A percentile compares a stretch with the other conserved stretches of the same genome.
Conservation (phyloP, 1,140 invertebrate genomes). For the Drosophila subobscura region DNA sequence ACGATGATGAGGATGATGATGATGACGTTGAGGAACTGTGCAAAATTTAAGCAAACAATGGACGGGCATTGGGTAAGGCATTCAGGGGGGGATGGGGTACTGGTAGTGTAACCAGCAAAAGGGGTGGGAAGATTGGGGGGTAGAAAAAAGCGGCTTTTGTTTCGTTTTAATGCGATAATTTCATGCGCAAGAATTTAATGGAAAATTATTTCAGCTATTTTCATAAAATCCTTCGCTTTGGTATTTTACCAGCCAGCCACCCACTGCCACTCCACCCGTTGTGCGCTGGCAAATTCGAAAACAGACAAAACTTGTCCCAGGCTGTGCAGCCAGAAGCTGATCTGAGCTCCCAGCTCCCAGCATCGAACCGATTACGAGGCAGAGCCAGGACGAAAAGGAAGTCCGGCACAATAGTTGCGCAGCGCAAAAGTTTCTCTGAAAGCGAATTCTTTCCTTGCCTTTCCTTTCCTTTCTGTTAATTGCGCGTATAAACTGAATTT, state of each 20-base stretch:
- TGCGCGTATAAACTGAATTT: no score
- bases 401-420: no score
- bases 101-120: not conserved
- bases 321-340: not conserved
- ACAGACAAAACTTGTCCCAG: slow-evolving; percentile 42
- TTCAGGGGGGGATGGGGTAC: not conserved
- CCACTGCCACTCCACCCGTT: not conserved
- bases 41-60: slow-evolving; percentile 79
- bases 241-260: slow-evolving; percentile 25
- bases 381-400: no score
- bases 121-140: not conserved
- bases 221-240: slow-evolving; percentile 63
- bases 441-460: no score
- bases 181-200: slow-evolving; percentile 74
- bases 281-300: slow-evolving; percentile 19
- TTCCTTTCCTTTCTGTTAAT: no score
- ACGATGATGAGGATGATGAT: not conserved
- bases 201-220: slow-evolving; percentile 75
- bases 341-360: slow-evolving; percentile 24
- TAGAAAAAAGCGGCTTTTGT: slow-evolving; percentile 52
- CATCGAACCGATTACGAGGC: slow-evolving; percentile 12
- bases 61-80: slow-evolving; percentile 32
- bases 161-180: slow-evolving; percentile 75
- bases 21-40: slow-evolving; percentile 56
- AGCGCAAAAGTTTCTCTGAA: no score